Conservation (phyloP, 2,888 invertebrate genomes). For the Chesias legatella region DNA sequence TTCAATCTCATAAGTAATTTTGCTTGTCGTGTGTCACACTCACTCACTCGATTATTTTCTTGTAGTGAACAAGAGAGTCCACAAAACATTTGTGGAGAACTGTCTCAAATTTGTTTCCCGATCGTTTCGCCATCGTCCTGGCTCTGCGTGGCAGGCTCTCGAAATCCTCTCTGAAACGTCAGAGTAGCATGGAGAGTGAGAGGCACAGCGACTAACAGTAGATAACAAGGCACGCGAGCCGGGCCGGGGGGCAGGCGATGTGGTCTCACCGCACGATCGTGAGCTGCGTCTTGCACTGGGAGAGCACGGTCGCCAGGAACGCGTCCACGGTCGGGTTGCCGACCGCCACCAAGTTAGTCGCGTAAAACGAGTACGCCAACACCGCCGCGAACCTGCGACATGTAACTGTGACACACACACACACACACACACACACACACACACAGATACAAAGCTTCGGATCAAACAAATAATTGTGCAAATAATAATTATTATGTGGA, state of each 20-base stretch:
- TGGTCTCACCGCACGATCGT: conserved; percentile 59
- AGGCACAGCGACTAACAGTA: no score
- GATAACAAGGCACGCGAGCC: no score
- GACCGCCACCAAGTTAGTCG: conserved; percentile 64
- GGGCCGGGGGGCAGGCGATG: no score
- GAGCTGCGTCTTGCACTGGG: conserved; percentile 61
- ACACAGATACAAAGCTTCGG: no score
- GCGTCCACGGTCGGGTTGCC: conserved; percentile 76
- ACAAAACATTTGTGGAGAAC: conserved; percentile 38
- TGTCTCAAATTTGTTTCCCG: conserved; percentile 28
- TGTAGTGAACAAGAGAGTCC: conserved; percentile 52
- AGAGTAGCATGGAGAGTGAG: no score
- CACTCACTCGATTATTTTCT: conserved; percentile 51
- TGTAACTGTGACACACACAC: no score
- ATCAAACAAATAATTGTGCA: no score
- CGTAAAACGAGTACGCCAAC: conserved; percentile 61
- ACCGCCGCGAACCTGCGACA: conserved; percentile 51
- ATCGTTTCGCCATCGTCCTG: conserved; percentile 10
- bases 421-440: no score
- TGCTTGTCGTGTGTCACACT: no score
- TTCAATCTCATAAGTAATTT: no score
- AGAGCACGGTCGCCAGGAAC: conserved; percentile 61
- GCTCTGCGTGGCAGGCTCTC: conserved; percentile 37
- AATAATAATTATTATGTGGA: no score
- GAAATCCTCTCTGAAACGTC: conserved; percentile 46